Base-by-base conservation (phyloP, 2,888 invertebrate species). In the Nezara viridula region DNA sequence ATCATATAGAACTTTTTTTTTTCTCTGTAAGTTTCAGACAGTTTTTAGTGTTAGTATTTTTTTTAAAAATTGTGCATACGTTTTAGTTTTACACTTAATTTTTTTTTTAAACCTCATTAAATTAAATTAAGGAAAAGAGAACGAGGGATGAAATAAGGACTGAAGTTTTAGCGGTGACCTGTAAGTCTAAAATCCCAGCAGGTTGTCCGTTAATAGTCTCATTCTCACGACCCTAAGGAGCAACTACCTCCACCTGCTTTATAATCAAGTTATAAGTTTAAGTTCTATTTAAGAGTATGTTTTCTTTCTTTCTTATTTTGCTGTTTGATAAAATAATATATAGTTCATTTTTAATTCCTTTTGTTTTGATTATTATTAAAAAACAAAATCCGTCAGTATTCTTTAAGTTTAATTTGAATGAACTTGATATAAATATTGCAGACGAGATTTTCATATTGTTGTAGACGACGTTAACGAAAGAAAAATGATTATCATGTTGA, bases 161-260 rank as follows among this genome's bases (percentile, higher is more conserved):
- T 37, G 66, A 37, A 37, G 37, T 73, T 60, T 60, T 27, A 60
- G 77, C 24, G 44, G 81, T 81, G 81, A n/a, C 44, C 81, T 21
- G 6, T 81, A 81, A 81, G 44, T 44, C 81, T 81, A n/a, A 81
- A 81, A 44, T 81, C 44, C 81, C 10, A 21, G 77, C 24, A 40
- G n/a, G 5, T 9, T 44, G 77, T 37, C 81, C 81, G 81, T 81
- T 81, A 81, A 81, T 47, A 81, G 81, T 81, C 81, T 37, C 40
- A 81, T 81, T 81, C 81, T 81, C 81, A 81, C 81, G 81, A 47
- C 81, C 44, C 32, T 12, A 5, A 19, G 81, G 81, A 37, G 24
- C 81, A 81, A 40, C 24, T 44, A 81, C 81, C 81, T 81, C 81
- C 21, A 44, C 44, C 19, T 73, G 19, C 19, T 27, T 10, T 27